Evolutionary conservation across 2,888 invertebrate species (phyloP).

Genomic region (Trichacis sp.): DNA sequence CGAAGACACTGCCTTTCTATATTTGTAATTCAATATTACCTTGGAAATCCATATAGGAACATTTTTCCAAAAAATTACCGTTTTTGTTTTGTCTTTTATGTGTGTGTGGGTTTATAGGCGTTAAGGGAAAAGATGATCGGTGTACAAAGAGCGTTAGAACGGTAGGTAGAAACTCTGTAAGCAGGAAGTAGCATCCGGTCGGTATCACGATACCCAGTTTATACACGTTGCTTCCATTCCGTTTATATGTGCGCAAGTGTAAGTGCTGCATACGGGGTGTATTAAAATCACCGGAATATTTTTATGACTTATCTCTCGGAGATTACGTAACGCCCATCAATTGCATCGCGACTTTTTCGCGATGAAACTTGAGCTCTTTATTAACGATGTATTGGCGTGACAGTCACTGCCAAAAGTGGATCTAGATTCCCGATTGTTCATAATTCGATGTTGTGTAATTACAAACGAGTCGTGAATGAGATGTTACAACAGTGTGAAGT

Average conservation of each 20-base stretch:
- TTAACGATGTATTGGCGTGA: too few species aligned
- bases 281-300: background rate
- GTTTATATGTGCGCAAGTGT: conserved; percentile 8
- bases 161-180: conserved; percentile 53
- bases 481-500: too few species aligned
- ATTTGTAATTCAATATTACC: too few species aligned
- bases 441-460: too few species aligned
- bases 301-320: background rate
- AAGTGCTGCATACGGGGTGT: background rate
- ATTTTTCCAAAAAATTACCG: too few species aligned
- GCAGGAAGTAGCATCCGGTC: conserved; percentile 64
- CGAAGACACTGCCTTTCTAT: too few species aligned
- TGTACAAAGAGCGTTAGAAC: conserved; percentile 39
- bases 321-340: background rate
- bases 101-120: background rate
- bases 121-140: conserved; percentile 20
- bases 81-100: too few species aligned
- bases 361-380: too few species aligned
- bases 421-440: too few species aligned
- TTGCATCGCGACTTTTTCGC: conserved; percentile 2
- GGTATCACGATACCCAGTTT: conserved; percentile 57
- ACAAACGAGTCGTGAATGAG: too few species aligned
- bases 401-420: too few species aligned
- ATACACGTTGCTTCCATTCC: conserved; percentile 47
- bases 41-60: too few species aligned